Evolutionary conservation across 2,888 invertebrate genomes (phyloP).

Genomic region (Tromatobia lineatoria): DNA sequence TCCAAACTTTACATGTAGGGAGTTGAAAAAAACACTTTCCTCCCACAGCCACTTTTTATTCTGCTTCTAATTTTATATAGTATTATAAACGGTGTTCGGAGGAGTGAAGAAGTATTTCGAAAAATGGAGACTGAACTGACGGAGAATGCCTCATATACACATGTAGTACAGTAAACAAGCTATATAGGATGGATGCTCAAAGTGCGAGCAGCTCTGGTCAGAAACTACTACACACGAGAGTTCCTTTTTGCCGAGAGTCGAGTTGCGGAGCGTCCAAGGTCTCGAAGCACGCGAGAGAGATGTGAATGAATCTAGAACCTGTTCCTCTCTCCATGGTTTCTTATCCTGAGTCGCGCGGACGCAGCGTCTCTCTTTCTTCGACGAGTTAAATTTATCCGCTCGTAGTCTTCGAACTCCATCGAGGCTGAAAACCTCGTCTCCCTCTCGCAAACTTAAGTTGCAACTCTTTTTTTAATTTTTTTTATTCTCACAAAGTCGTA

Average conservation of each 20-base stretch:
- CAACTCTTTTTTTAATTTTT: neutral
- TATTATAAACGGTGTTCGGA: too few species aligned
- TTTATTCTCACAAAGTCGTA: slow-evolving; percentile 21
- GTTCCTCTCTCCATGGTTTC: slow-evolving; percentile 78
- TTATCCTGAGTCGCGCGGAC: slow-evolving; percentile 68
- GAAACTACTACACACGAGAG: slow-evolving; percentile 74
- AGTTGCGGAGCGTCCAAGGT: slow-evolving; percentile 76
- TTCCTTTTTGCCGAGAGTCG: slow-evolving; percentile 75
- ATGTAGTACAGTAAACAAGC: slow-evolving; percentile 6
- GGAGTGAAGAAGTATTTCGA: too few species aligned
- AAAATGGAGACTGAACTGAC: too few species aligned
- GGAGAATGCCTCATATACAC: slow-evolving; percentile 16
- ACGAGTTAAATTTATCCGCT: slow-evolving; percentile 49
- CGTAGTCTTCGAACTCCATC: slow-evolving; percentile 19
- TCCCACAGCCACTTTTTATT: too few species aligned
- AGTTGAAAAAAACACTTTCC: too few species aligned
- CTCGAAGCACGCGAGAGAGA: slow-evolving; percentile 78
- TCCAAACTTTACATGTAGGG: too few species aligned
- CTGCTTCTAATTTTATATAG: too few species aligned
- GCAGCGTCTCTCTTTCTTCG: slow-evolving; percentile 45
- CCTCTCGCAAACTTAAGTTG: neutral
- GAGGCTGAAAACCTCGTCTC: neutral
- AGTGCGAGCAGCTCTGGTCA: slow-evolving; percentile 66
- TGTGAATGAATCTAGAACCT: slow-evolving; percentile 84
- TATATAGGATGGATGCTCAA: slow-evolving; percentile 31